Conservation (phyloP, 2,888 invertebrate genomes). For the Heliconius ethilla region DNA sequence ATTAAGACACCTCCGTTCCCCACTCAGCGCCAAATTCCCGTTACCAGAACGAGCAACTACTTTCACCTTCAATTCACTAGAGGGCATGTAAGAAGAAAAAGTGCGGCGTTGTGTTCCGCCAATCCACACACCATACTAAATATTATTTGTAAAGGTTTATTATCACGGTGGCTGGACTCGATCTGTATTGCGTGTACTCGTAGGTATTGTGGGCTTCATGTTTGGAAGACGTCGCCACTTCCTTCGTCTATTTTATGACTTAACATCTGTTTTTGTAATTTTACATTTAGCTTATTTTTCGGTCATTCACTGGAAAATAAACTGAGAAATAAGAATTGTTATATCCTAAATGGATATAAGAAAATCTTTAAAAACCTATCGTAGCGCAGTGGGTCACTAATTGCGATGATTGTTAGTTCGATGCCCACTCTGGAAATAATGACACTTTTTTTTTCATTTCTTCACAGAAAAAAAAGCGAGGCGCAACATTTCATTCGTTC, state of each 20-base stretch:
- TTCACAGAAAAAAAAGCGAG: no score
- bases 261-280: constrained; percentile 12
- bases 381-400: background rate
- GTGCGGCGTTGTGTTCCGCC: background rate
- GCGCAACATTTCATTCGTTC: no score
- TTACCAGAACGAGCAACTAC: background rate
- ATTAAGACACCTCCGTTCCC: background rate
- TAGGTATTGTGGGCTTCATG: background rate
- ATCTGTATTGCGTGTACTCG: background rate
- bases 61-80: no score
- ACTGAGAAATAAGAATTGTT: no score
- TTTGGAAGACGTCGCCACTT: constrained; percentile 14
- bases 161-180: background rate
- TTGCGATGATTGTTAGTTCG: no score
- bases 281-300: background rate
- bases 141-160: background rate
- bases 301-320: background rate
- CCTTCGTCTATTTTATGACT: constrained; percentile 5
- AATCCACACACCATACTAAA: background rate
- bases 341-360: no score
- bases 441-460: background rate
- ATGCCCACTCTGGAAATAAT: background rate
- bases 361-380: background rate
- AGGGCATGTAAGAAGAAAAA: background rate
- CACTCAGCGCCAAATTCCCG: background rate